A percentile compares a stretch with the other conserved stretches of the same genome.
Evolutionary conservation across 2,113 vertebrate species (phyloP).

Genomic region (Hippoglossus stenolepis): DNA sequence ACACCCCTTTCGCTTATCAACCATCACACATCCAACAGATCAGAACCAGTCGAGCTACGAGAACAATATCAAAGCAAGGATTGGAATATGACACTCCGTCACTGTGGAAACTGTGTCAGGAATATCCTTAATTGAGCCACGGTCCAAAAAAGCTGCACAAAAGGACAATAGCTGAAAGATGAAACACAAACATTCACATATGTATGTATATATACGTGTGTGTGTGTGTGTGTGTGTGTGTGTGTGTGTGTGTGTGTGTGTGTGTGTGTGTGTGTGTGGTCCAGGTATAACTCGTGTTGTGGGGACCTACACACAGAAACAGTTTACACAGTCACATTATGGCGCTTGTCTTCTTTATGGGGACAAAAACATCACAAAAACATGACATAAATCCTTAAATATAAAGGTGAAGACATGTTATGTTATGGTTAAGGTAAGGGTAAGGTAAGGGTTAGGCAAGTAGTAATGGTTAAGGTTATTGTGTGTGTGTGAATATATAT

Average conservation of each 20-base stretch:
- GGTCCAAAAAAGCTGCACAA: slow-evolving; percentile 47
- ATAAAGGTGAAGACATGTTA: too few relatives aligned
- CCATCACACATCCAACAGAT: slow-evolving; percentile 63
- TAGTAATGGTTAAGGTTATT: neutral
- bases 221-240: too few relatives aligned
- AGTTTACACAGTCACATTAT: too few relatives aligned
- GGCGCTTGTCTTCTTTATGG: too few relatives aligned
- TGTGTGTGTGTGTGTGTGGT: too few relatives aligned
- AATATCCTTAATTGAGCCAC: slow-evolving; percentile 71
- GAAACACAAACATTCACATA: slow-evolving; percentile 14
- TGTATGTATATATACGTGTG: neutral
- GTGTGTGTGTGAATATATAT: neutral
- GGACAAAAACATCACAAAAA: too few relatives aligned
- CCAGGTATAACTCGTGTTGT: too few relatives aligned
- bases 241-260: too few relatives aligned
- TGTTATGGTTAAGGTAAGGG: too few relatives aligned
- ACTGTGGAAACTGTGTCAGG: slow-evolving; percentile 46
- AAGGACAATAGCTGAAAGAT: neutral
- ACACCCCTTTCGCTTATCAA: slow-evolving; percentile 32
- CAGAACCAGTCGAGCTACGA: slow-evolving; percentile 42
- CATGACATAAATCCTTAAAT: too few relatives aligned
- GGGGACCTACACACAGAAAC: too few relatives aligned
- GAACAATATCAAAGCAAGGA: slow-evolving; percentile 63
- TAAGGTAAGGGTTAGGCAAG: neutral
- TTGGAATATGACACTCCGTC: slow-evolving; percentile 50